Conservation (phyloP, 2,888 invertebrate species). For the Synanthedon tipuliformis region DNA sequence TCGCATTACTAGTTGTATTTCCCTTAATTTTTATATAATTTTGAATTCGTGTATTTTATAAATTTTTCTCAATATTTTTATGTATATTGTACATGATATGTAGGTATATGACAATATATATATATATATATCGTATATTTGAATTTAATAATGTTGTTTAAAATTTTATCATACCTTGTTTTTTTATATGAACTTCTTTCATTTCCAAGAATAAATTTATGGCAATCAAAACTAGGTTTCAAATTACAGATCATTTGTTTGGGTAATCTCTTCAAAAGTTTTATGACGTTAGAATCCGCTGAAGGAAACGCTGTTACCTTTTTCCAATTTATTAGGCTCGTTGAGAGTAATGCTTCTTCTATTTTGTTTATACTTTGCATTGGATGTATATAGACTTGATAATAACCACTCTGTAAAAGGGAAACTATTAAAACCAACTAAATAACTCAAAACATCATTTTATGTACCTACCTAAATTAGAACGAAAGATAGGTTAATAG, state of each 20-base stretch:
- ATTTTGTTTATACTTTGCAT: constrained; percentile 8
- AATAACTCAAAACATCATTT: not conserved
- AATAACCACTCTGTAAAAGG: not conserved
- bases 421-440: not conserved
- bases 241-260: constrained; percentile 6
- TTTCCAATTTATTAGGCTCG: constrained; percentile 33
- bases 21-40: too few relatives aligned
- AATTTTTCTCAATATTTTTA: too few relatives aligned
- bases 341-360: constrained; percentile 25
- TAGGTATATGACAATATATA: too few relatives aligned
- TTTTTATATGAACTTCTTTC: not conserved
- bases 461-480: too few relatives aligned
- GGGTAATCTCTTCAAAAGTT: constrained; percentile 16
- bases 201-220: not conserved
- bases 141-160: too few relatives aligned
- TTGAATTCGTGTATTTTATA: too few relatives aligned
- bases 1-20: too few relatives aligned
- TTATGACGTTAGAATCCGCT: constrained; percentile 16
- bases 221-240: not conserved
- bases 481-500: too few relatives aligned
- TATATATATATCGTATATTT: too few relatives aligned
- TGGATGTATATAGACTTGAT: not conserved
- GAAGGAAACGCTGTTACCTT: constrained; percentile 19
- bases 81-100: too few relatives aligned
- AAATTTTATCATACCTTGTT: constrained; percentile 4